Conservation (phyloP, 2,113 vertebrate species). For the Malurus melanocephalus region DNA sequence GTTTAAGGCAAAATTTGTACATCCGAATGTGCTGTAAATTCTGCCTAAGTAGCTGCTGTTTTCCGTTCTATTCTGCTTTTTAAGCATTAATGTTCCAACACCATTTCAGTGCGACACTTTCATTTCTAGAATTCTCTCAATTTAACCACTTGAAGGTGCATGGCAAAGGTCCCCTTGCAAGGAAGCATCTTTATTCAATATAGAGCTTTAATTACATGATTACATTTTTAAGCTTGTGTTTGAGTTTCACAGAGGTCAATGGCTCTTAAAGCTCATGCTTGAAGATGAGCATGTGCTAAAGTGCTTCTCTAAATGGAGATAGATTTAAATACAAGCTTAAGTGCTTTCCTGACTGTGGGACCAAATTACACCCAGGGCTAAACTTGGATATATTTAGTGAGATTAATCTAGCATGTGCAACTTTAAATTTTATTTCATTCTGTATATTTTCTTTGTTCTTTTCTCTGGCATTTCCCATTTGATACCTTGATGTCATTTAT, state of each 20-base stretch:
- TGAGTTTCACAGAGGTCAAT: background rate
- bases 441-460: background rate
- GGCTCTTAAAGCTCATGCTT: background rate
- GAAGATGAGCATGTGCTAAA: background rate
- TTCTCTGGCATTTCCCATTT: background rate
- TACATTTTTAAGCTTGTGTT: background rate
- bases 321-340: background rate
- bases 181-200: background rate
- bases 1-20: background rate
- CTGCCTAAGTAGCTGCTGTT: background rate
- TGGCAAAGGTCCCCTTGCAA: background rate
- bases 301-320: background rate
- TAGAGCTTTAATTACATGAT: background rate
- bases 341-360: background rate
- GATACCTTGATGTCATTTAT: background rate
- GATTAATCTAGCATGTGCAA: background rate
- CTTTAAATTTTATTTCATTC: background rate
- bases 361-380: background rate
- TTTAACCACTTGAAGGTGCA: background rate
- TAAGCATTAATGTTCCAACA: background rate
- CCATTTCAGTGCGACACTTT: background rate
- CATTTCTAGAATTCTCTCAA: background rate
- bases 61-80: background rate
- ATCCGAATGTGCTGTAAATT: background rate
- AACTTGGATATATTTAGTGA: background rate